phyloP scores from a whole-genome alignment of 2,888 invertebrate species.

The Helobdella robusta region DNA sequence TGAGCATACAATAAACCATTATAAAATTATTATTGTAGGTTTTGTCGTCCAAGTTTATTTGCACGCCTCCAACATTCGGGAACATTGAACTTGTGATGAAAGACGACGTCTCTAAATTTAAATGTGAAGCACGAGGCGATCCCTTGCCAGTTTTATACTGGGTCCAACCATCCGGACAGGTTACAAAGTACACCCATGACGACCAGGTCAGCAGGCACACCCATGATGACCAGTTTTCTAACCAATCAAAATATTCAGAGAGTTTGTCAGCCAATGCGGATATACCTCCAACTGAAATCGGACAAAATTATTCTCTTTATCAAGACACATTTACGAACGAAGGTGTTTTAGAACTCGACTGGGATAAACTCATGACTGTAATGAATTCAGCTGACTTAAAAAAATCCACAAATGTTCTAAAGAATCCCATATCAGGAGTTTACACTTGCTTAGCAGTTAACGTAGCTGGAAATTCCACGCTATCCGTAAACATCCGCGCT shows the following conservation, averaged over 20 bases:
- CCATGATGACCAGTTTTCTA: not conserved
- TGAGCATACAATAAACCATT: no score
- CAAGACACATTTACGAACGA: not conserved
- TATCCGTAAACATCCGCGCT: constrained; percentile 42
- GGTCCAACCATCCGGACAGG: constrained; percentile 44
- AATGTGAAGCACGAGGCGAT: constrained; percentile 45
- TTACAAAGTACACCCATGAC: constrained; percentile 39
- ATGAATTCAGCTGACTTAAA: constrained; percentile 30
- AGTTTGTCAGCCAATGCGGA: no score
- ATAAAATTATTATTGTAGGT: constrained; percentile 39
- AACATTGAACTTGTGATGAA: constrained; percentile 45
- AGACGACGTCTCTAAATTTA: constrained; percentile 40
- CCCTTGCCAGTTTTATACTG: constrained; percentile 46
- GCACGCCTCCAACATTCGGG: constrained; percentile 44
- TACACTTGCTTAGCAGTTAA: constrained; percentile 47
- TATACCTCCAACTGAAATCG: no score
- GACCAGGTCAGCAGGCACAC: not conserved
- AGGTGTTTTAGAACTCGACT: not conserved
- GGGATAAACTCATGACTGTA: constrained; percentile 38
- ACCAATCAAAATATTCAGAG: not conserved
- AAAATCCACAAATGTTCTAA: constrained; percentile 24
- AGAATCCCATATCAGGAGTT: constrained; percentile 35
- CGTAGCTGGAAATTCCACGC: constrained; percentile 46
- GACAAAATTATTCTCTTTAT: no score
- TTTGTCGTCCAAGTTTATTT: constrained; percentile 41